Percentiles rank a stretch among this genome's conserved stretches.
Conservation (phyloP, 1,140 invertebrate species). For the Psix sp. region DNA sequence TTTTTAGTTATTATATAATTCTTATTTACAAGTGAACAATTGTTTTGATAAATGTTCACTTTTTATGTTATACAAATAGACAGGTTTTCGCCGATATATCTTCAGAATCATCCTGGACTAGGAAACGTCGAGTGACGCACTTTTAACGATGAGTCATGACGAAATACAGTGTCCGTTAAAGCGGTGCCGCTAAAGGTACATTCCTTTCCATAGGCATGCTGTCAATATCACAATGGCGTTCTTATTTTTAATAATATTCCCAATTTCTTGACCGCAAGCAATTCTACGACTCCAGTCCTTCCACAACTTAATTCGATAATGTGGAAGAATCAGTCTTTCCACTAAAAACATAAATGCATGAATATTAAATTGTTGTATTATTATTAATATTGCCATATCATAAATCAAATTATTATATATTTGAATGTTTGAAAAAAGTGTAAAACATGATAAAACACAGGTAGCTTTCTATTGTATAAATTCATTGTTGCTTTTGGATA, state of each 20-base stretch:
- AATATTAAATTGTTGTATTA: neutral
- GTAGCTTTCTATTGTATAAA: no score
- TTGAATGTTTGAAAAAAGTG: no score
- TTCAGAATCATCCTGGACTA: slow-evolving; percentile 48
- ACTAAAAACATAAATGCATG: slow-evolving; percentile 8
- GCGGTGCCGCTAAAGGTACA: slow-evolving; percentile 13
- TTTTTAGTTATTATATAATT: slow-evolving; percentile 4
- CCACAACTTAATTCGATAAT: slow-evolving; percentile 1
- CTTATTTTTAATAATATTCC: slow-evolving; percentile 1
- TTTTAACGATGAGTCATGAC: slow-evolving; percentile 25
- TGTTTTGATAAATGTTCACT: slow-evolving; percentile 11
- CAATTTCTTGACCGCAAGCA: slow-evolving; percentile 8
- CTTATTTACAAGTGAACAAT: slow-evolving; percentile 37
- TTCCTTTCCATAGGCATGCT: slow-evolving; percentile 30
- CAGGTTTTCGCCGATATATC: slow-evolving; percentile 32
- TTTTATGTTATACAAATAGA: slow-evolving; percentile 44
- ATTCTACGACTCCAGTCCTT: slow-evolving; percentile 25
- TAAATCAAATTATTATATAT: no score
- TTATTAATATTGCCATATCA: no score
- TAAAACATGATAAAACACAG: no score
- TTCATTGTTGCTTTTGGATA: neutral
- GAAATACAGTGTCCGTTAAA: slow-evolving; percentile 24
- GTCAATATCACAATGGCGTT: slow-evolving; percentile 54
- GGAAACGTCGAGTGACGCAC: slow-evolving; percentile 39
- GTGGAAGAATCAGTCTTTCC: slow-evolving; percentile 27